Evolutionary conservation across 37 sponge, comb jelly and placozoan genomes (phyloP).

Genomic region (Tethya wilhelma): DNA sequence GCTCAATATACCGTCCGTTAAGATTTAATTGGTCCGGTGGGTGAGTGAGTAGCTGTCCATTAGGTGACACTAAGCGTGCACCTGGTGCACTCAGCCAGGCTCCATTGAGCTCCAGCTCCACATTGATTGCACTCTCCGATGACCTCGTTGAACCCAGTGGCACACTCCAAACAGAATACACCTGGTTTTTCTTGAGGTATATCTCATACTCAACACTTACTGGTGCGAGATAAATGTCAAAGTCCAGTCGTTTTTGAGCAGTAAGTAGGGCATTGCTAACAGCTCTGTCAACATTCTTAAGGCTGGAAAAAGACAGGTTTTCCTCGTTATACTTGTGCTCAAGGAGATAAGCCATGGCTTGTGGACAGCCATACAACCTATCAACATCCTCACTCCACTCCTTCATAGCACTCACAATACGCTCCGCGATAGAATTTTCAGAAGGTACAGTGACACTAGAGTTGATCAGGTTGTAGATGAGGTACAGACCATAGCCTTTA

Average conservation of each 20-base stretch:
- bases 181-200: too few species aligned
- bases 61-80: not conserved
- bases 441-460: slow-evolving; percentile 4
- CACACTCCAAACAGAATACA: slow-evolving; percentile 2
- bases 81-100: not conserved
- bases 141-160: not conserved
- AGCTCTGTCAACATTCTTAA: slow-evolving; percentile 52
- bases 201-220: too few species aligned
- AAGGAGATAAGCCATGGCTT: slow-evolving; percentile 6
- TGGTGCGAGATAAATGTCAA: slow-evolving; percentile 30
- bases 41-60: not conserved
- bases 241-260: not conserved
- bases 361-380: not conserved
- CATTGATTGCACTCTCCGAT: not conserved
- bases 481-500: slow-evolving; percentile 40
- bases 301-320: slow-evolving; percentile 20
- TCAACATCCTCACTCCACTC: slow-evolving; percentile 3
- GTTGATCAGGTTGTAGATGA: slow-evolving; percentile 48
- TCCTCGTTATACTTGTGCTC: slow-evolving; percentile 37
- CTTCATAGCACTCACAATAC: not conserved
- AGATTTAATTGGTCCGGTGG: not conserved
- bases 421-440: not conserved
- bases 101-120: not conserved
- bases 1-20: not conserved
- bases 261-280: slow-evolving; percentile 2